Percentiles rank a stretch among this genome's conserved stretches.
Conservation (phyloP, 2,888 invertebrate species). For the Eristalinus aeneus region DNA sequence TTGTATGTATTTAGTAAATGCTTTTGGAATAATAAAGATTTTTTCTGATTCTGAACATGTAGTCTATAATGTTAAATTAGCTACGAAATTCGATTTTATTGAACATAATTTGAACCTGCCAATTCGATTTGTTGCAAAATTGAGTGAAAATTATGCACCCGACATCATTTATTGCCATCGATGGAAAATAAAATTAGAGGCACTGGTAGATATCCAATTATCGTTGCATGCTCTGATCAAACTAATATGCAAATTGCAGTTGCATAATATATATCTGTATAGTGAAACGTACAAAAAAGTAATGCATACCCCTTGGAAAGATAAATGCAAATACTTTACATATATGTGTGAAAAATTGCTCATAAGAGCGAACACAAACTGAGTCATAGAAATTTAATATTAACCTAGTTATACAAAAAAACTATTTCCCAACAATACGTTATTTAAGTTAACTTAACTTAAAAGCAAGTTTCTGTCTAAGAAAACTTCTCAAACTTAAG, state of each 20-base stretch:
- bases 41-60: background rate
- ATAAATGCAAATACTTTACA: background rate
- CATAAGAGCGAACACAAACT: no score
- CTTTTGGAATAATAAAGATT: background rate
- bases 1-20: background rate
- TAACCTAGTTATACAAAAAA: no score
- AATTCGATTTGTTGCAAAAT: slow-evolving; percentile 11
- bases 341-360: background rate
- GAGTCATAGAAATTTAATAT: no score
- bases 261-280: background rate
- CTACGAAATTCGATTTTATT: slow-evolving; percentile 16
- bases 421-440: no score
- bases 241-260: background rate
- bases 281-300: background rate
- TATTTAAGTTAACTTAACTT: no score
- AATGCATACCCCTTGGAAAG: no score
- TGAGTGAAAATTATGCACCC: slow-evolving; percentile 16
- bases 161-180: background rate
- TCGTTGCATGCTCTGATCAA: background rate
- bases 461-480: no score
- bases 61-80: background rate
- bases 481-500: no score
- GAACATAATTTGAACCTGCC: background rate
- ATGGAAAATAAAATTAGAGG: background rate
- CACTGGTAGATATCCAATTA: slow-evolving; percentile 2